phyloP scores from a whole-genome alignment of 2,113 vertebrate genomes.

The Erinaceus europaeus region DNA sequence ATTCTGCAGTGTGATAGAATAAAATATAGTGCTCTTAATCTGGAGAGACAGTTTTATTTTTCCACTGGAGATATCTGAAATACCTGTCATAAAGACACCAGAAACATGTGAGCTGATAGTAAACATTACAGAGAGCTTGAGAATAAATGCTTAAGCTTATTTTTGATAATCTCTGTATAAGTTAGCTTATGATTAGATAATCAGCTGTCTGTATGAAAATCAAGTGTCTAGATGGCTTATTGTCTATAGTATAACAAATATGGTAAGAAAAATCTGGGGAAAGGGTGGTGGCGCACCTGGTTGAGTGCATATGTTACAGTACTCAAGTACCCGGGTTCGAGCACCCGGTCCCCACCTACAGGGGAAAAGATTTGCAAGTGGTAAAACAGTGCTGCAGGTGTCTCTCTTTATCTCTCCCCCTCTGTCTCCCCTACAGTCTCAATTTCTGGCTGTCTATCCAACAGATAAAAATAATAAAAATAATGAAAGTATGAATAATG shows the following conservation, averaged over 20 bases:
- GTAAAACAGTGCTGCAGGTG: too few relatives aligned
- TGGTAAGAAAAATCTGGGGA: background rate
- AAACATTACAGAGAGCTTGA: slow-evolving; percentile 6
- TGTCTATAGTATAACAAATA: background rate
- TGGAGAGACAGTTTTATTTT: slow-evolving; percentile 68
- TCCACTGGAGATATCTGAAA: slow-evolving; percentile 65
- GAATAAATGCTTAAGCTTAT: slow-evolving; percentile 41
- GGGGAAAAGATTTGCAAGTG: too few relatives aligned
- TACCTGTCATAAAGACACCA: slow-evolving; percentile 66
- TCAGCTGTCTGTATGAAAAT: background rate
- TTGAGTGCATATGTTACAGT: too few relatives aligned
- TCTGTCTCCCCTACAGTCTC: too few relatives aligned
- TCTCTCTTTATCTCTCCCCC: too few relatives aligned
- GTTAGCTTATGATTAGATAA: background rate
- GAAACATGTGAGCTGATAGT: slow-evolving; percentile 65
- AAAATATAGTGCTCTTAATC: slow-evolving; percentile 57
- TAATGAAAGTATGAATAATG: background rate
- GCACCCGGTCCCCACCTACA: too few relatives aligned
- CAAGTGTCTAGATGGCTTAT: background rate
- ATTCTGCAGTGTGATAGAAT: slow-evolving; percentile 45
- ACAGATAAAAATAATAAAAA: too few relatives aligned
- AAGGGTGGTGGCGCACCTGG: too few relatives aligned
- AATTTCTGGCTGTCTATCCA: too few relatives aligned
- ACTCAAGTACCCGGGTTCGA: too few relatives aligned
- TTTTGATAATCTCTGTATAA: slow-evolving; percentile 5